Conservation (phyloP, 2,888 invertebrate genomes). For the Choreutis nemorana region DNA sequence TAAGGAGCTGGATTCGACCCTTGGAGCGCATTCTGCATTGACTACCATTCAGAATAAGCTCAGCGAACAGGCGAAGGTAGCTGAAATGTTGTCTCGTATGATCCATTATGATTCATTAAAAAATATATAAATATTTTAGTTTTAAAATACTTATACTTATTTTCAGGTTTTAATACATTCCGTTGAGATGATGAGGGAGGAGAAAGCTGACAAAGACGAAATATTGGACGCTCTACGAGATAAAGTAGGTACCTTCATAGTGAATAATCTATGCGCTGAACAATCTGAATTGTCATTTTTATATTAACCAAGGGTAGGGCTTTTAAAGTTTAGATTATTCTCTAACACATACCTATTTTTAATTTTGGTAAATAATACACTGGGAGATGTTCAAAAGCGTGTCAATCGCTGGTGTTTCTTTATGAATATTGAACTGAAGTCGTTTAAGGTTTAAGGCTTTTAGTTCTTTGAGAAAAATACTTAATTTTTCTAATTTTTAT, state of each 20-base stretch:
- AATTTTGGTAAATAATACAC: not conserved
- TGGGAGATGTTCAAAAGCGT: no score
- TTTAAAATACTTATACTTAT: constrained; percentile 2
- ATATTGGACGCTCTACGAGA: constrained; percentile 40
- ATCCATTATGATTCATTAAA: not conserved
- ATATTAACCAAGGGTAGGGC: no score
- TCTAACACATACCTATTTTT: not conserved
- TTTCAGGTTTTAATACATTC: constrained; percentile 30
- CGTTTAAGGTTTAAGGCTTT: no score
- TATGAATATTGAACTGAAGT: no score
- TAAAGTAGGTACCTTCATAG: constrained; percentile 25
- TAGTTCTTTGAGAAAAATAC: no score
- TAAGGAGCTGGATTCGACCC: constrained; percentile 23
- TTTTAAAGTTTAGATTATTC: no score
- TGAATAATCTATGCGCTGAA: no score
- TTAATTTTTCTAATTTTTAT: no score
- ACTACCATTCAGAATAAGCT: constrained; percentile 23
- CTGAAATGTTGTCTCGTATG: no score
- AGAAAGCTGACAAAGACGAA: constrained; percentile 49
- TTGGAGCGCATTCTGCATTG: constrained; percentile 24
- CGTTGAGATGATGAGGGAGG: constrained; percentile 41
- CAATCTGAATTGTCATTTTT: no score
- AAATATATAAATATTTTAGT: not conserved
- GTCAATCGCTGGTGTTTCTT: no score
- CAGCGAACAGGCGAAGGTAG: constrained; percentile 27